Evolutionary conservation across 2,113 vertebrate genomes (phyloP).

Genomic region (Tachuris rubrigastra): DNA sequence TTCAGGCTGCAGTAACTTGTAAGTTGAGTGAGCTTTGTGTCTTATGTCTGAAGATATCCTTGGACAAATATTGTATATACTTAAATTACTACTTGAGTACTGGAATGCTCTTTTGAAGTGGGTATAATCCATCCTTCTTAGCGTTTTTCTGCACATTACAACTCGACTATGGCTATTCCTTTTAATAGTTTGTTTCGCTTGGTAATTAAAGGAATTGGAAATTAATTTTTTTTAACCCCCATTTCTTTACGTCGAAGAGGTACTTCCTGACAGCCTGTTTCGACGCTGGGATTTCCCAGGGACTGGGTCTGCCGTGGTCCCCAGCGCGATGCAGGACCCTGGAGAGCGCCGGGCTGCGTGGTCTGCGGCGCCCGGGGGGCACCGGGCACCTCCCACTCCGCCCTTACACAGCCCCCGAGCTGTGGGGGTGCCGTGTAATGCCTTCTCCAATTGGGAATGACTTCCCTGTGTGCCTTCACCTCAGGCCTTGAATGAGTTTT

Average conservation of each 20-base stretch:
- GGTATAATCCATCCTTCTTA: background rate
- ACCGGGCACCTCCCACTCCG: accelerated
- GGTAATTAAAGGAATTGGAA: background rate
- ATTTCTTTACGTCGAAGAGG: background rate
- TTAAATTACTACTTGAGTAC: background rate
- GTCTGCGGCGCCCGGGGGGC: background rate
- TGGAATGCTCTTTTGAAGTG: background rate
- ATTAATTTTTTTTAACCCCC: too few relatives aligned
- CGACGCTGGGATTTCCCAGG: background rate
- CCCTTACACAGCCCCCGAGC: background rate
- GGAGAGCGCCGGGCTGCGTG: background rate
- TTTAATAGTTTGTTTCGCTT: background rate
- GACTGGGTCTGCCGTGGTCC: accelerated
- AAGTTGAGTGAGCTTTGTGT: background rate
- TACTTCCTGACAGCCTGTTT: accelerated
- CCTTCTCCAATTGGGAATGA: accelerated
- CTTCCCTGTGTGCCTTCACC: accelerated
- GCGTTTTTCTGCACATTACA: background rate
- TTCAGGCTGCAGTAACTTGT: background rate
- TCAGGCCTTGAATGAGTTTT: accelerated
- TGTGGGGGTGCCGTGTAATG: accelerated
- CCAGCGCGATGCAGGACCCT: background rate
- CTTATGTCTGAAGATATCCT: background rate
- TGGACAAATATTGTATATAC: background rate
- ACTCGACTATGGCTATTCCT: background rate